These are phyloP conservation scores for Scaptomyza tumidula DNA, from an alignment of 2,888 invertebrate species.

Conservation along the genomic window DNA sequence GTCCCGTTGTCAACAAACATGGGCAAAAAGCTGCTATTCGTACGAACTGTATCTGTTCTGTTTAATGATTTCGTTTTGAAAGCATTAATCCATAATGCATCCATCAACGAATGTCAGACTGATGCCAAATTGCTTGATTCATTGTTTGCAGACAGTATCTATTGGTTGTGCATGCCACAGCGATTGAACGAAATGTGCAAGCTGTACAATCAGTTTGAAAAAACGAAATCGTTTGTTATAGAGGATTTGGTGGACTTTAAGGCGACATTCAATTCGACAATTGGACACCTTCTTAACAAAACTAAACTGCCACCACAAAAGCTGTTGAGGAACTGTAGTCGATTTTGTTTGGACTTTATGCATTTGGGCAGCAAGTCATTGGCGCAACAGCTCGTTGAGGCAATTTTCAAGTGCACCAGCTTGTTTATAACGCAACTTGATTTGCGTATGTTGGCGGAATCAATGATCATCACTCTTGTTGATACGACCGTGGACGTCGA, in stretches of 20 bases:
- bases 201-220: not conserved
- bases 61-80: constrained; percentile 68
- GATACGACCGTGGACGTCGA: constrained; percentile 57
- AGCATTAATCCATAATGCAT: constrained; percentile 26
- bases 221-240: constrained; percentile 12
- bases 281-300: constrained; percentile 28
- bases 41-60: constrained; percentile 73
- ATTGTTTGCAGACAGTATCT: constrained; percentile 57
- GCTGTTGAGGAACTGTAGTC: constrained; percentile 30
- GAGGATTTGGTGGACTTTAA: constrained; percentile 29
- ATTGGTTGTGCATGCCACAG: constrained; percentile 43
- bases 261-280: constrained; percentile 20
- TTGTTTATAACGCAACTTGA: constrained; percentile 52
- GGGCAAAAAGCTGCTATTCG: constrained; percentile 42
- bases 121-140: constrained; percentile 31
- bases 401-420: constrained; percentile 64
- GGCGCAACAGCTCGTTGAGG: constrained; percentile 63
- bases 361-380: constrained; percentile 75
- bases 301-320: constrained; percentile 9
- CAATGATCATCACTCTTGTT: constrained; percentile 69
- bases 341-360: constrained; percentile 61
- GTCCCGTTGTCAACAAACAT: not conserved
- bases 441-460: constrained; percentile 68
- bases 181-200: constrained; percentile 31
- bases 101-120: accelerated